Evolutionary conservation across 2,888 invertebrate genomes (phyloP), one percentile per base, ranked within the genome.

Genomic region (Steinernema carpocapsae): DNA sequence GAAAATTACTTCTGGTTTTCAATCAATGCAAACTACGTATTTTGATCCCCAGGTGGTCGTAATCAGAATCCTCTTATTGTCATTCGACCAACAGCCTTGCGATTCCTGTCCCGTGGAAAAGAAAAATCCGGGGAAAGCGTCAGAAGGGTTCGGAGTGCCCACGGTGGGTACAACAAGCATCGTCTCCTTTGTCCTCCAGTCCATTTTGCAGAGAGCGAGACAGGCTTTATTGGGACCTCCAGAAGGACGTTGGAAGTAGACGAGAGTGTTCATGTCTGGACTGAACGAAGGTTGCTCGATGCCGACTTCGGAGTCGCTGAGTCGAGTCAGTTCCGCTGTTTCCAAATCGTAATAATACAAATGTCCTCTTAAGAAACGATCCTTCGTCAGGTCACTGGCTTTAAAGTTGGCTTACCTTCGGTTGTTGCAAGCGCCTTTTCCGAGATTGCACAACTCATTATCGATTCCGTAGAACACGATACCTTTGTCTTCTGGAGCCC

Each of bases 391-490:
- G n/a, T 48, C 24, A 32, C 19, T 43, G 37, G 12, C 14, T 73
- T 14, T 17, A 71, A n/a, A 37, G 14, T n/a, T 22, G 56, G 26
- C 64, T 6, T 74, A 79, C 76, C 70, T 73, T 75, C 85, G 70
- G 73, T 86, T 87, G 71, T 79, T 80, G 73, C 87, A 87, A 75
- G 76, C 82, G 48, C 85, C 81, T 32, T 77, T 74, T 43, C 87
- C 87, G 17, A 87, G 76, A 51, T 82, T 78, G 74, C 80, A 81
- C 1, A 82, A 79, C 26, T 79, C 76, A 19, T 72, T 76, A 71
- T 84, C 76, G 29, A 88, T 32, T 0, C 84, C 86, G 59, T 85
- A 80, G 75, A 86, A 87, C 1, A 86, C 79, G n/a, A 88, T 75
- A 48, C 85, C 84, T 24, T 79, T 76, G 75, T 86, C 86, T 29